A percentile compares a stretch with the other conserved stretches of the same genome.
Evolutionary conservation across 1,140 invertebrate species (phyloP).

Genomic region (Pogonomyrmex californicus): DNA sequence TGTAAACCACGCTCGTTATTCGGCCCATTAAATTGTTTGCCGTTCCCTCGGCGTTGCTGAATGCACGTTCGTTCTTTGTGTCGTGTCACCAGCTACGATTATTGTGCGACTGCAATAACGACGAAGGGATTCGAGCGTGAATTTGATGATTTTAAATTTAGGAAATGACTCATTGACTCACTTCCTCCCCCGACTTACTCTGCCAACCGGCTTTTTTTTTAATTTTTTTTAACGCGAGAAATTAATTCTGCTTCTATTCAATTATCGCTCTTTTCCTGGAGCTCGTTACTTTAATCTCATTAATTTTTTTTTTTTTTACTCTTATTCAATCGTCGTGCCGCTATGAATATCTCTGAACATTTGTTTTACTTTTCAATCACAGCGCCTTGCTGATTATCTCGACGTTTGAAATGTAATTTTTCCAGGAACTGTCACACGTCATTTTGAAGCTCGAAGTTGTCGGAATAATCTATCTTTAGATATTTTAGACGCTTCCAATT

Average conservation of each 20-base stretch:
- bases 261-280: not conserved
- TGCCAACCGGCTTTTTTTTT: not conserved
- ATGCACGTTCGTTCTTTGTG: not conserved
- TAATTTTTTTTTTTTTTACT: not conserved
- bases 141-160: slow-evolving; percentile 21
- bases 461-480: not conserved
- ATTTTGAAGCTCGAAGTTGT: not conserved
- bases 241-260: not conserved
- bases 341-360: not conserved
- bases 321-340: not conserved
- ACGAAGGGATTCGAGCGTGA: not conserved
- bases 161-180: slow-evolving; percentile 2
- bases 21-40: slow-evolving; percentile 70
- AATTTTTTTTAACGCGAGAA: slow-evolving; percentile 33
- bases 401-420: not conserved
- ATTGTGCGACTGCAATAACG: not conserved
- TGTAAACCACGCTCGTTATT: slow-evolving; percentile 71
- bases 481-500: not conserved
- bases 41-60: slow-evolving; percentile 18
- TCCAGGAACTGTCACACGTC: not conserved
- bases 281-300: slow-evolving; percentile 22
- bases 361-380: not conserved
- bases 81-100: not conserved
- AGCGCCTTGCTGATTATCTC: not conserved
- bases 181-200: not conserved